These are phyloP conservation scores for Chelonoidis abingdonii DNA, from an alignment of 2,113 vertebrate species.

Conservation along the genomic window DNA sequence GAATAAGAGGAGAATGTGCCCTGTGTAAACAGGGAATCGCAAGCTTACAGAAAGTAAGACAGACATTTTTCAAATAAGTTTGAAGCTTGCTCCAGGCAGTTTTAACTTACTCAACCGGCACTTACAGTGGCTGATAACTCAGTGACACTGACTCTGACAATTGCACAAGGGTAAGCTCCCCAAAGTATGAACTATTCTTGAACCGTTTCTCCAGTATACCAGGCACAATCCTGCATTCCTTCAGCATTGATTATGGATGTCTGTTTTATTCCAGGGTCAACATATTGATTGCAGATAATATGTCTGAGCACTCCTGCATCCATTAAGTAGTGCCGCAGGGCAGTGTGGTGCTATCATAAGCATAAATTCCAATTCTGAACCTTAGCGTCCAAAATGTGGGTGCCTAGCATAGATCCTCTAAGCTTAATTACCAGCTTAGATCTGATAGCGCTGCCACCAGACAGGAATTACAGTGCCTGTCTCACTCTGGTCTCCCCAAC, in stretches of 20 bases:
- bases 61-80: conserved; percentile 48
- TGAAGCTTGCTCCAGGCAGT: conserved; percentile 39
- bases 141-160: conserved; percentile 50
- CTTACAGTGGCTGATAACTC: conserved; percentile 43
- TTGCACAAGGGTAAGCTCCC: conserved; percentile 36
- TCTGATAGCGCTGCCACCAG: too few species aligned
- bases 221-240: not conserved
- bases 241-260: conserved; percentile 22
- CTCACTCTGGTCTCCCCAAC: too few species aligned
- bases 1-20: not conserved
- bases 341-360: not conserved
- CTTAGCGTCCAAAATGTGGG: too few species aligned
- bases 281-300: not conserved
- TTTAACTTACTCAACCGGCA: not conserved
- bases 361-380: too few species aligned
- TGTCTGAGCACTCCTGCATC: not conserved
- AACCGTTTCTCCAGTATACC: conserved; percentile 1
- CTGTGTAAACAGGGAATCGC: not conserved
- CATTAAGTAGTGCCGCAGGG: not conserved
- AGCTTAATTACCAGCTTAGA: too few species aligned
- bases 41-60: conserved; percentile 6
- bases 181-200: conserved; percentile 6
- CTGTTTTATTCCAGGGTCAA: conserved; percentile 42
- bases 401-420: too few species aligned
- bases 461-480: too few species aligned